A percentile compares a stretch with the other conserved stretches of the same genome.
Evolutionary conservation across 2,888 invertebrate genomes (phyloP).

Genomic region (Acrobasis repandana): DNA sequence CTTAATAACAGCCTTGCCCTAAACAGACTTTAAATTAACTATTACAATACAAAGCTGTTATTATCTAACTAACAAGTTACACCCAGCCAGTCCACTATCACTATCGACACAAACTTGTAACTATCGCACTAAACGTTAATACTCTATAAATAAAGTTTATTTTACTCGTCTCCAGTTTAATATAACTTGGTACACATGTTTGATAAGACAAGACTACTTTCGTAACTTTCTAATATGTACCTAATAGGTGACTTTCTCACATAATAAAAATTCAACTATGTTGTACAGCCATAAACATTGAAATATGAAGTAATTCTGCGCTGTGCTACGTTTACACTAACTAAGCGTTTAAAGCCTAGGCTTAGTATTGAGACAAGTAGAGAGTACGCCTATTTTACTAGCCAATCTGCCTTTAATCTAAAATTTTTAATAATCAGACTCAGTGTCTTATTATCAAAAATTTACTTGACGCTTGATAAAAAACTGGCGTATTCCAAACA

Average conservation of each 20-base stretch:
- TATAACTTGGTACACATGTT: slow-evolving; percentile 38
- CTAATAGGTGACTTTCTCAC: slow-evolving; percentile 14
- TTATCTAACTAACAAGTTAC: slow-evolving; percentile 33
- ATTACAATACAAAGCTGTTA: slow-evolving; percentile 39
- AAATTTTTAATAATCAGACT: too few relatives aligned
- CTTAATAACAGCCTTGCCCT: slow-evolving; percentile 20
- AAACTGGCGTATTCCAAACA: too few relatives aligned
- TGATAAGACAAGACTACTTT: slow-evolving; percentile 52
- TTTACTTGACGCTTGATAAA: too few relatives aligned
- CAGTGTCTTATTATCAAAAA: too few relatives aligned
- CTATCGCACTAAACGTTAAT: slow-evolving; percentile 25
- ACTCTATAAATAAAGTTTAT: background rate
- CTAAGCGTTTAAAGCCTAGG: background rate
- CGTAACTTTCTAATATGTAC: slow-evolving; percentile 39
- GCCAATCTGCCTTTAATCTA: too few relatives aligned
- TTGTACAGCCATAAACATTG: slow-evolving; percentile 10
- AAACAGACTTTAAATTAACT: slow-evolving; percentile 30
- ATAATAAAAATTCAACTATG: slow-evolving; percentile 19
- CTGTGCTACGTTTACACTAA: slow-evolving; percentile 1
- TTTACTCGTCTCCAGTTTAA: background rate
- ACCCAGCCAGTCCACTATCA: slow-evolving; percentile 34
- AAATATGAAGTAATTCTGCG: slow-evolving; percentile 1
- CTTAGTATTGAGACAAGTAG: too few relatives aligned
- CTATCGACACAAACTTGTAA: slow-evolving; percentile 29
- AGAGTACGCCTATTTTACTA: too few relatives aligned